These are phyloP conservation scores for Anser cygnoides DNA, from an alignment of 2,113 vertebrate genomes.

Conservation along the genomic window DNA sequence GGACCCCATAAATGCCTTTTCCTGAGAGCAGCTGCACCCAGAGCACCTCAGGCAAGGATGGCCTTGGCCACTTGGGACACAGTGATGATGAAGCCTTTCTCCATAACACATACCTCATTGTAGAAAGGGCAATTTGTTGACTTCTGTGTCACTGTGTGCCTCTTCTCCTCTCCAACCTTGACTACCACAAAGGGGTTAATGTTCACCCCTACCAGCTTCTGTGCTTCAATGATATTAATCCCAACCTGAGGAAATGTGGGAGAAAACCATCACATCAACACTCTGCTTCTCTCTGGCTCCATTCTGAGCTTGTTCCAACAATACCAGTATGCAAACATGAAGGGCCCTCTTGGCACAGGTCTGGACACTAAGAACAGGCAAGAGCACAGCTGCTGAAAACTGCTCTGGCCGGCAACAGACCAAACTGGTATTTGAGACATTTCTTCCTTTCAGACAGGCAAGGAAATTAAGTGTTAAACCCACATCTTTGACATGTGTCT, in stretches of 20 bases:
- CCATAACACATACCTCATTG: conserved; percentile 75
- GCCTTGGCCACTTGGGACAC: neutral
- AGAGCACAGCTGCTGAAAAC: neutral
- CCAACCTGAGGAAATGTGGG: conserved; percentile 78
- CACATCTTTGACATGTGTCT: neutral
- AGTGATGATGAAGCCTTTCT: neutral
- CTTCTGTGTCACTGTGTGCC: conserved; percentile 83
- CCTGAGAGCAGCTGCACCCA: neutral
- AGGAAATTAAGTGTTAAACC: neutral
- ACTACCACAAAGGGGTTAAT: conserved; percentile 92
- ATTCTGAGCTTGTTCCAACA: neutral
- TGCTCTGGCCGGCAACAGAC: neutral
- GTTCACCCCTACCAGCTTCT: conserved; percentile 92
- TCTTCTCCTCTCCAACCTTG: conserved; percentile 85
- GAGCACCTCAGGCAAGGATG: neutral
- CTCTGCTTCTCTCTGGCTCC: neutral
- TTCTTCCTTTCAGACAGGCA: neutral
- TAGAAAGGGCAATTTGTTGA: conserved; percentile 90
- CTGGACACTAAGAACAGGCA: accelerated
- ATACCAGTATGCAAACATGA: neutral
- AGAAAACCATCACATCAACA: neutral
- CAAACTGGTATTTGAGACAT: neutral
- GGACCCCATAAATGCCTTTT: neutral
- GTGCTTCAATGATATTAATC: conserved; percentile 90
- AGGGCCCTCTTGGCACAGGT: neutral